Evolutionary conservation across 2,797 vertebrate genomes (phyloP).

Genomic region (Myiothlypis coronata): DNA sequence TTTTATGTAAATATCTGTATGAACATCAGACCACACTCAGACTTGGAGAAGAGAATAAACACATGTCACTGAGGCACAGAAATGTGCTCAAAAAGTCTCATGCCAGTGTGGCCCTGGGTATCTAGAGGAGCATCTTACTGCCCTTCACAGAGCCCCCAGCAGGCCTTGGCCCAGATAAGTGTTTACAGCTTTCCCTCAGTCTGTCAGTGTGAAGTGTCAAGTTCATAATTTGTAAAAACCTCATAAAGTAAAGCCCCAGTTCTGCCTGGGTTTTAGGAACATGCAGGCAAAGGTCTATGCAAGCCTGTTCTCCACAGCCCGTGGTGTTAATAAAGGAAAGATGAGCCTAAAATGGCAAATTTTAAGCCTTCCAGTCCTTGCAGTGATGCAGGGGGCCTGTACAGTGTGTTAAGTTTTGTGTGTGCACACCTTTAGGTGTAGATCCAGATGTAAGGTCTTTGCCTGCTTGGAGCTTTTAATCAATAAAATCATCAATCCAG

Average conservation of each 20-base stretch:
- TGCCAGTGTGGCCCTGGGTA: neutral
- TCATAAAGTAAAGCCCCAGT: neutral
- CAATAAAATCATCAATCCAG: neutral
- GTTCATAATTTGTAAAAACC: neutral
- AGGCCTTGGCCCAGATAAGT: neutral
- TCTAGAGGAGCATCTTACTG: neutral
- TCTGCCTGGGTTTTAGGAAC: neutral
- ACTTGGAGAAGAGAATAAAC: slow-evolving; percentile 36
- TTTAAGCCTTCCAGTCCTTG: neutral
- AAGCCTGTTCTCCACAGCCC: neutral
- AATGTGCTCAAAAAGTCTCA: neutral
- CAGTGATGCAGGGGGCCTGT: neutral
- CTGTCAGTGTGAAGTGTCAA: neutral
- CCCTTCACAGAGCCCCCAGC: neutral
- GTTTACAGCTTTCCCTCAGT: neutral
- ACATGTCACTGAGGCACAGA: neutral
- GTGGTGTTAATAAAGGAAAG: neutral
- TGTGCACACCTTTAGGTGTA: neutral
- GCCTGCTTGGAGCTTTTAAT: neutral
- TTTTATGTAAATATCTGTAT: slow-evolving; percentile 9
- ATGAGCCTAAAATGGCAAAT: neutral
- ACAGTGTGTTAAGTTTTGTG: neutral
- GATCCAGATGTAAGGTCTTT: neutral
- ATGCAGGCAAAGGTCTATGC: neutral
- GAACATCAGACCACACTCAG: neutral